These are phyloP conservation scores for Phyllostomus hastatus DNA, from an alignment of 2,113 vertebrate genomes.

Conservation along the genomic window DNA sequence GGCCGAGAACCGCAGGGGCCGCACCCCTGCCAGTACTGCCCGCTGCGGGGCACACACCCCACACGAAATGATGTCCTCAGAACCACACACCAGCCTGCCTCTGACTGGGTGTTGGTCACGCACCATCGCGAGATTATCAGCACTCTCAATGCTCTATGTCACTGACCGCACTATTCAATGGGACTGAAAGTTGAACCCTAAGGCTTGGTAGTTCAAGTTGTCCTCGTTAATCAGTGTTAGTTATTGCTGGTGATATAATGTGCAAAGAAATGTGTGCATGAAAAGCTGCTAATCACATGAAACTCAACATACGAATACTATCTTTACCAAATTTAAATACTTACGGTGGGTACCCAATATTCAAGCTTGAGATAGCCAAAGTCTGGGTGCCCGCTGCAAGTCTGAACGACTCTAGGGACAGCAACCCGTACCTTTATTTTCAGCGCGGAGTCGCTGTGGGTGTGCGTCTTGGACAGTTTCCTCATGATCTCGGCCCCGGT, in stretches of 20 bases:
- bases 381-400: neutral
- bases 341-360: neutral
- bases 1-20: neutral
- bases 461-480: conserved; percentile 96
- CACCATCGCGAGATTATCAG: neutral
- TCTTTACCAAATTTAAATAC: neutral
- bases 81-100: neutral
- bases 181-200: neutral
- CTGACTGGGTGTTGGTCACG: neutral
- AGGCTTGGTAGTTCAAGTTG: neutral
- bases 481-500: conserved; percentile 98
- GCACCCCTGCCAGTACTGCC: neutral
- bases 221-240: neutral
- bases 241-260: neutral
- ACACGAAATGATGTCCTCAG: neutral
- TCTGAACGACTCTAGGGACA: neutral
- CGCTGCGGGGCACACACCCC: neutral
- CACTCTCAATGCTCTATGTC: neutral
- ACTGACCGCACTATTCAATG: neutral
- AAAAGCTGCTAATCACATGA: neutral
- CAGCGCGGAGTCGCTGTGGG: conserved; percentile 93
- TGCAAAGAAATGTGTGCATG: neutral
- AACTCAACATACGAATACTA: neutral
- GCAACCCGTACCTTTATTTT: conserved; percentile 92
- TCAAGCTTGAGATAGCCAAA: conserved; percentile 20